Conservation (phyloP, 2,888 invertebrate species). For the Mesorhabditis belari region DNA sequence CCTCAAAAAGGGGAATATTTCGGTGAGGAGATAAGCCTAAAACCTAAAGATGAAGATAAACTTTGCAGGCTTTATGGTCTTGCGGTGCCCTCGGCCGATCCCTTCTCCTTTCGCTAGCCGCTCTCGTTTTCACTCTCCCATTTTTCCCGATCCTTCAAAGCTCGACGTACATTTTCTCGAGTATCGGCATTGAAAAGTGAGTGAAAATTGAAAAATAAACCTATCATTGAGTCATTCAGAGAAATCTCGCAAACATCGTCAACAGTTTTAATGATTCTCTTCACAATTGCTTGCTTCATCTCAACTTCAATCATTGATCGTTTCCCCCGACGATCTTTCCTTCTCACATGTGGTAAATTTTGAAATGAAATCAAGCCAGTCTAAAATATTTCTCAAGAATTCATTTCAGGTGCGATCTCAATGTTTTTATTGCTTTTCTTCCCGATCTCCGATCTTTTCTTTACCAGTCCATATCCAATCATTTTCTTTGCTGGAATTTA, state of each 20-base stretch:
- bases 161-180: slow-evolving; percentile 38
- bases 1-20: too few species aligned
- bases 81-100: too few species aligned
- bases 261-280: slow-evolving; percentile 36
- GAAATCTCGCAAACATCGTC: slow-evolving; percentile 30
- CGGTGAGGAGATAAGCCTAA: too few species aligned
- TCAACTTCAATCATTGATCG: slow-evolving; percentile 36
- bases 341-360: slow-evolving; percentile 6
- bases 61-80: background rate
- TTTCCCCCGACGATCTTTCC: slow-evolving; percentile 25
- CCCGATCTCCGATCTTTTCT: background rate
- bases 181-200: slow-evolving; percentile 27
- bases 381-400: too few species aligned
- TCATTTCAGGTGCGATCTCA: background rate
- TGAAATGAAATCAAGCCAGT: background rate
- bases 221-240: background rate
- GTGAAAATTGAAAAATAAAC: background rate
- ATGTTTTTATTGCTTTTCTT: background rate
- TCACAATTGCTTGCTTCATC: slow-evolving; percentile 29
- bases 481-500: background rate
- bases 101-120: slow-evolving; percentile 34
- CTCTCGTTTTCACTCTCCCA: slow-evolving; percentile 37
- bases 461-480: background rate
- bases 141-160: slow-evolving; percentile 48
- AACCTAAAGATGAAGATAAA: background rate